Base-by-base conservation (phyloP, 2,113 vertebrate species). In the Numenius arquata region DNA sequence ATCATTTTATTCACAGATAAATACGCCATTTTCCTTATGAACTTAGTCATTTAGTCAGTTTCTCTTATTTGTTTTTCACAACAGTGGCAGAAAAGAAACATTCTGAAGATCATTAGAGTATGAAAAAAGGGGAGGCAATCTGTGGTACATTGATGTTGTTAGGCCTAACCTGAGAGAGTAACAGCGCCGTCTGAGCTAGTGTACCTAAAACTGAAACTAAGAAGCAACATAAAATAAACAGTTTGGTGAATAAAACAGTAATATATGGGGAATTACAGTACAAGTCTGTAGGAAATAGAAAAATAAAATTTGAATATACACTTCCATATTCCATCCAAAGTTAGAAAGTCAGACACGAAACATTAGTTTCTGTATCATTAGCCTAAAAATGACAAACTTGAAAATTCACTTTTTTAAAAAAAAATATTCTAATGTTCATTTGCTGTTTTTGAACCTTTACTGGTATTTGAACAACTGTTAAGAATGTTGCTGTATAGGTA, bases 121-220 rank as follows among this genome's bases (percentile, higher is more conserved):
- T 27, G 6, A 66, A 62, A 18, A 82, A 70, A 41, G 7, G 2
- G 1, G 11, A 34, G 6, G 5, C n/a, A 79, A 68, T 68, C 20
- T 53, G 7, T 40, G 26, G 22, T 56, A 56, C 13, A 1, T 7
- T n/a, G 3, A 15, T 72, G 8, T 32, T 56, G 17, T 41, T 83
- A 23, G 8, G 47, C 17, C 4, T 86, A 83, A 76, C 8, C 5
- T 58, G 21, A 70, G 26, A 89, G 27, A 72, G 4, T 26, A 32
- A 25, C 17, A 32, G 11, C 0, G 1, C 2, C 83, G 30, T 43
- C 45, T 85, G 22, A 75, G 19, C 12, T 29, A 36, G 9, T n/a
- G 8, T 59, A 29, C 4, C 9, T 65, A 52, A 74, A 85, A 50
- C 21, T 77, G 16, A 87, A 77, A 76, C 5, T 52, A 70, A 66